phyloP scores from a whole-genome alignment of 2,888 invertebrate genomes.

The Stramonita haemastoma region DNA sequence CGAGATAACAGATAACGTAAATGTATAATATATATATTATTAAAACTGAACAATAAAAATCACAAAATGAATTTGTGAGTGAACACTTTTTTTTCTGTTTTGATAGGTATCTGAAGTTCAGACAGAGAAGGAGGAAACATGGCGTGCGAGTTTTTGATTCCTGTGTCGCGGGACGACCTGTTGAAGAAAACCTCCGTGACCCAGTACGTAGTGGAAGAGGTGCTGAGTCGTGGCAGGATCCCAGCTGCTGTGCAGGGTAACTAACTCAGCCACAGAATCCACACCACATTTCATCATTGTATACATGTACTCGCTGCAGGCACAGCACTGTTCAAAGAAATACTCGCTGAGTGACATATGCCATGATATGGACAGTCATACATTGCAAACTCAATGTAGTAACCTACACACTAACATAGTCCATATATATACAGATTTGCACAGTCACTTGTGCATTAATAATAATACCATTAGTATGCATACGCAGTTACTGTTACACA shows the following conservation, averaged over 20 bases:
- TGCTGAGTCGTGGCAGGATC: conserved; percentile 67
- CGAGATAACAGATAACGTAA: too few relatives aligned
- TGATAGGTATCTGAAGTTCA: not conserved
- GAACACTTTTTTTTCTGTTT: not conserved
- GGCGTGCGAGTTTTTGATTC: conserved; percentile 74
- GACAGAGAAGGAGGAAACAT: conserved; percentile 46
- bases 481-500: not conserved
- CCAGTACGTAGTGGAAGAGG: conserved; percentile 75
- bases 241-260: conserved; percentile 71
- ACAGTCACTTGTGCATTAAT: too few relatives aligned
- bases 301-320: not conserved
- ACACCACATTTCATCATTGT: not conserved
- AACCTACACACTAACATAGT: too few relatives aligned
- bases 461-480: too few relatives aligned
- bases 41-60: too few relatives aligned
- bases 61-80: too few relatives aligned
- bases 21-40: too few relatives aligned
- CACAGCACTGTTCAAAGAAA: not conserved
- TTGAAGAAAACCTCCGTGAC: conserved; percentile 66
- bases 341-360: too few relatives aligned
- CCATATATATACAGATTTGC: too few relatives aligned
- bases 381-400: too few relatives aligned
- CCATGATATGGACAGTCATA: too few relatives aligned
- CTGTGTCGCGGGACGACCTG: conserved; percentile 71
- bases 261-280: not conserved